Evolutionary conservation across 2,888 invertebrate genomes (phyloP).

Genomic region (Microplitis manilae): DNA sequence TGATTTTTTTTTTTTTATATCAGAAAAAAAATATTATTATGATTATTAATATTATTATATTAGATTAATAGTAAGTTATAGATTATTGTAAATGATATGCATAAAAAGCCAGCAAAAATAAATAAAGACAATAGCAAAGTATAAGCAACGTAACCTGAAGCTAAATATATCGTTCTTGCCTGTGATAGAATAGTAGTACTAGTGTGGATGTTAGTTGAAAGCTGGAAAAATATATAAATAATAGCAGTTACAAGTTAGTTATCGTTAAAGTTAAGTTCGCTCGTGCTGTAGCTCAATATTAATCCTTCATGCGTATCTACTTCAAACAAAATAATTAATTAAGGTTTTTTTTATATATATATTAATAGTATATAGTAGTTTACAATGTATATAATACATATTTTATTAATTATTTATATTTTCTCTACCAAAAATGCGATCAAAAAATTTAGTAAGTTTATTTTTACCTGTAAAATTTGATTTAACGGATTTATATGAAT

Average conservation of each 20-base stretch:
- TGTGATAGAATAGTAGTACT: not conserved
- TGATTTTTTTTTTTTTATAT: not conserved
- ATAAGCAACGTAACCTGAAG: constrained; percentile 34
- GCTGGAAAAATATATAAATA: constrained; percentile 61
- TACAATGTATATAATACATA: not conserved
- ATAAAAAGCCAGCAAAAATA: constrained; percentile 21
- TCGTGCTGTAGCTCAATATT: constrained; percentile 4
- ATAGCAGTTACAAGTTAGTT: constrained; percentile 44
- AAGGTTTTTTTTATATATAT: not conserved
- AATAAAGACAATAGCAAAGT: constrained; percentile 15
- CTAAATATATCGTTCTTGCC: constrained; percentile 23
- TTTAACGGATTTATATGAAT: constrained; percentile 76
- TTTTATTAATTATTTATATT: not conserved
- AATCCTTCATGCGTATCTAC: constrained; percentile 14
- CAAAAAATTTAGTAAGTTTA: not conserved
- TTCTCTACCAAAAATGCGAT: not conserved
- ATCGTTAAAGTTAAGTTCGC: not conserved
- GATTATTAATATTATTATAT: not conserved
- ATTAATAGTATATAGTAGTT: constrained; percentile 10
- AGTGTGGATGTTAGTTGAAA: constrained; percentile 49
- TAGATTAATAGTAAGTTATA: not conserved
- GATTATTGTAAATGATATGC: constrained; percentile 8
- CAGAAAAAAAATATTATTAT: not conserved
- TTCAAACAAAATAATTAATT: constrained; percentile 18
- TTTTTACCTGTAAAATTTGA: constrained; percentile 65